Evolutionary conservation across 2,797 vertebrate genomes (phyloP), one percentile per base, ranked within the genome.

Genomic region (Prunella strophiata): DNA sequence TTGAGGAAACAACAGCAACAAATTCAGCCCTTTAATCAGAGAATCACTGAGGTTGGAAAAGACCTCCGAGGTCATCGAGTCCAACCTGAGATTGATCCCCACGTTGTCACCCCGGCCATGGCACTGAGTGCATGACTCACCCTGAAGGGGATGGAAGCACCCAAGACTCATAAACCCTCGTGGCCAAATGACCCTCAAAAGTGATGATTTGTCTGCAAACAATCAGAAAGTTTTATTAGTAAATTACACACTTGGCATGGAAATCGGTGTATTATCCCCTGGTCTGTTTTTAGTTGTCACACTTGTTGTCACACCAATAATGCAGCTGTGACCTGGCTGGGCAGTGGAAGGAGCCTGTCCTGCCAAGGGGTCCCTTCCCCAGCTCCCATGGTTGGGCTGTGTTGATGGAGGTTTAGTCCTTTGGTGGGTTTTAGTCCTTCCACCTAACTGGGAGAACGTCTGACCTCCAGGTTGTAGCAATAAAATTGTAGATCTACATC

Each of bases 321-420:
- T 3, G 57, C 45, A 8, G 61, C 27, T 16, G 61, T 43, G 32
- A 21, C 6, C 4, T 0, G 2, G 34, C 5, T 7, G 38, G 52
- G 40, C 27, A 43, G 32, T 5, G 3, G 30, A 66, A 65, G 23
- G 74, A 72, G 74, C 61, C 11, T 26, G 16, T 36, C 25, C 13
- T n/a, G 65, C 18, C 25, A 4, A 7, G 4, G 55, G 17, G 3
- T 16, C 7, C 8, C 52, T 58, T n/a, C n/a, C 40, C 40, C 40
- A 8, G 10, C 7, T 4, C 12, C 10, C 27, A 0, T 1, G 8
- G 22, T 6, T 30, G 70, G 48, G 12, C 27, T 40, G 14, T 52
- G 2, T 3, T 30, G 43, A 7, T 30, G 71, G 42, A 80, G 5
- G 13, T 43, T 66, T 43, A 43, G 22, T 43, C 38, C 27, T 58